A percentile compares a stretch with the other conserved stretches of the same genome.
These are phyloP conservation scores for Chloropsis cyanopogon DNA, from an alignment of 2,113 vertebrate genomes.

Conservation along the genomic window DNA sequence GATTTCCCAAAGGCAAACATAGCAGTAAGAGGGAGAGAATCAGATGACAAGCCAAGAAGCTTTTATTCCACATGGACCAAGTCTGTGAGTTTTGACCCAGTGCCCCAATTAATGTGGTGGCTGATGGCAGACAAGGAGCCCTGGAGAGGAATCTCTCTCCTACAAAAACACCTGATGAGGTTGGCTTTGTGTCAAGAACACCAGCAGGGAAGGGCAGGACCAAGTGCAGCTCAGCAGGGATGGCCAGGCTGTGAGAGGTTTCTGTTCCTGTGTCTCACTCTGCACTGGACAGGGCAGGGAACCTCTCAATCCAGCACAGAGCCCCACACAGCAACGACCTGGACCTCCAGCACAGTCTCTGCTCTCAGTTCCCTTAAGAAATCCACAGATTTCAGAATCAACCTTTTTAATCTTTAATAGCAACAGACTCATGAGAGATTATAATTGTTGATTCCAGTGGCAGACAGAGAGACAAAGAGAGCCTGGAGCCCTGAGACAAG, in stretches of 20 bases:
- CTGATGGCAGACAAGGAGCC: neutral
- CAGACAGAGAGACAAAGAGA: neutral
- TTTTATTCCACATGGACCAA: neutral
- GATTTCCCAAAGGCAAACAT: neutral
- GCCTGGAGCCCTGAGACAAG: constrained; percentile 5
- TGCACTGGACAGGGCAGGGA: neutral
- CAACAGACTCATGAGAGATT: neutral
- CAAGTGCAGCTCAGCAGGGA: neutral
- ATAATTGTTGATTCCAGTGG: neutral
- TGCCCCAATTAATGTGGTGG: rapidly evolving
- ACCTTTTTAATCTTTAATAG: constrained; percentile 4
- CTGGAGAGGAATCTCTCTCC: neutral
- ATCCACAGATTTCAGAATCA: neutral
- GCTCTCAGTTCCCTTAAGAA: neutral
- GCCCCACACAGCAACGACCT: neutral
- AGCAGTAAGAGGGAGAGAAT: neutral
- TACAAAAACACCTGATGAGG: neutral
- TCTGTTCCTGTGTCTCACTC: rapidly evolving
- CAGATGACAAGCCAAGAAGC: neutral
- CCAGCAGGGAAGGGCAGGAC: neutral
- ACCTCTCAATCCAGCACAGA: neutral
- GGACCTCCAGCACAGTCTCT: neutral
- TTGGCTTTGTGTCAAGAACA: neutral
- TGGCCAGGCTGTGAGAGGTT: neutral
- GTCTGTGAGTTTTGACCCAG: neutral